Base-by-base conservation (phyloP, 1,140 invertebrate genomes). In the Calephelis virginiensis region DNA sequence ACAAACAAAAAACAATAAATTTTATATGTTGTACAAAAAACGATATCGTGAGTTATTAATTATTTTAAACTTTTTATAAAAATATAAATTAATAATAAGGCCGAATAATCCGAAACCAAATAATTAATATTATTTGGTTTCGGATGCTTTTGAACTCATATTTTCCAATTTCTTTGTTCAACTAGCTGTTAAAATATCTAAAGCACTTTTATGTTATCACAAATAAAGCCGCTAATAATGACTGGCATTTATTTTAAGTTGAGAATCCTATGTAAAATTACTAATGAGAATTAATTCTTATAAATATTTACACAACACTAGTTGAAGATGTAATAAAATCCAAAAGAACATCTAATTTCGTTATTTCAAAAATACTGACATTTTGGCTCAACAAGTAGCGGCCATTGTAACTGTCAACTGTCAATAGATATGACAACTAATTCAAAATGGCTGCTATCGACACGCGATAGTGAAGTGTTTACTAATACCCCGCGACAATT, bases 381-480 rank as follows among this genome's bases (percentile, higher is more conserved):
- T 75, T n/a, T 76, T 71, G 70, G 71, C 62, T 77, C 75, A 79
- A 79, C 77, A 81, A 73, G 70, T 70, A 74, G 70, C 73, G 37
- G 76, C 73, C 74, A 79, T 79, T 77, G 60, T 73, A 77, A 73
- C 73, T 77, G 70, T 76, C 75, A 75, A 77, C 72, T 77, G 77
- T 79, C 74, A 78, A 78, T 78, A 75, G 67, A 69, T 64, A 75
- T 77, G 72, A 80, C 75, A 77, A 69, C 70, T 71, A 70, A 74
- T 78, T 74, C 77, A 82, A 82, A 80, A 82, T 82, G 80, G 80
- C 80, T 68, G 70, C 71, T 71, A 71, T 69, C 72, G 72, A 76
- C 77, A 78, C 73, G 74, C 73, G 70, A 76, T 67, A 68, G 17
- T 66, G 64, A 67, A 74, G 66, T 82, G 73, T 74, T 81, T 78